Conservation (phyloP, 2,113 vertebrate species). For the Boleophthalmus pectinirostris region DNA sequence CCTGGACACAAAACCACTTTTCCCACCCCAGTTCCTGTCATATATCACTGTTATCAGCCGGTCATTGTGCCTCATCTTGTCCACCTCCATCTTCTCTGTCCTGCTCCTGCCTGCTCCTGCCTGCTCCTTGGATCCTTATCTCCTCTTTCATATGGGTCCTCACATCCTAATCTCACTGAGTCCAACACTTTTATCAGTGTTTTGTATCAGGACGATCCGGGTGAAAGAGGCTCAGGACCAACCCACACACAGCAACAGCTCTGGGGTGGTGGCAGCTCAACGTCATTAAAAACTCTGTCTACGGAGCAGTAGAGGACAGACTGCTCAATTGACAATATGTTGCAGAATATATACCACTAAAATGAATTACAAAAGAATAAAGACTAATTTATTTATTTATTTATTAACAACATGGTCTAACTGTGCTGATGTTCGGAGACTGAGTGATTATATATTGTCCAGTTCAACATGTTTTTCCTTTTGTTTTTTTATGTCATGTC, state of each 20-base stretch:
- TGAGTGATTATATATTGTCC: no score
- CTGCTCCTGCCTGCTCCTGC: not conserved
- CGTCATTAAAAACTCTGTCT: conserved; percentile 39
- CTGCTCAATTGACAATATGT: conserved; percentile 19
- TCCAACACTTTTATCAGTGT: conserved; percentile 39
- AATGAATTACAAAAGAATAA: not conserved
- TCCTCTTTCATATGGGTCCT: conserved; percentile 12
- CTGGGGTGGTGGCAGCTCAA: conserved; percentile 37
- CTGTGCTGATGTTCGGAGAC: no score
- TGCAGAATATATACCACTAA: not conserved
- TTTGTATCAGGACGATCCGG: conserved; percentile 19
- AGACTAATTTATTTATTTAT: not conserved
- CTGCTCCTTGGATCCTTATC: conserved; percentile 46
- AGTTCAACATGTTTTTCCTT: no score
- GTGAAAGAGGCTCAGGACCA: conserved; percentile 15
- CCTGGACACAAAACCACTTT: conserved; percentile 16
- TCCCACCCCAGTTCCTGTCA: conserved; percentile 26
- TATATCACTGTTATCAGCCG: conserved; percentile 24
- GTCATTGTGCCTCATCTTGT: conserved; percentile 34
- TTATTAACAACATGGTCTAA: no score
- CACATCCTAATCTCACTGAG: conserved; percentile 3
- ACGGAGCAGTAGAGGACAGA: conserved; percentile 25
- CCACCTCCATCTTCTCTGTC: not conserved
- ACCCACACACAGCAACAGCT: conserved; percentile 11
- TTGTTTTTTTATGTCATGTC: no score